Evolutionary conservation across 2,888 invertebrate genomes (phyloP).

Genomic region (Stenoptilia bipunctidactyla): DNA sequence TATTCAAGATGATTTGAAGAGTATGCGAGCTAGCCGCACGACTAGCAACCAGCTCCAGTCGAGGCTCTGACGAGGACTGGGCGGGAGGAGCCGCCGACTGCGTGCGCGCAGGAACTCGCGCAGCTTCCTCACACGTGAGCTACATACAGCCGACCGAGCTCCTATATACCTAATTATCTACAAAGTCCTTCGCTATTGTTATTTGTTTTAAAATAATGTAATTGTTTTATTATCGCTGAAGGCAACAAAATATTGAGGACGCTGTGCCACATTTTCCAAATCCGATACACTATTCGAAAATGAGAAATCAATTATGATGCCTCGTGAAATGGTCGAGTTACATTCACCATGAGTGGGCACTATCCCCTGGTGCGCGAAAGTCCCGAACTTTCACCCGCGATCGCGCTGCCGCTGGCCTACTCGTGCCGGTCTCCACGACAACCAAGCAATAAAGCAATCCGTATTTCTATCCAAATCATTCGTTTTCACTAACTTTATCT

Average conservation of each 20-base stretch:
- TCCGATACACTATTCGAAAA: no score
- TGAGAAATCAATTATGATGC: no score
- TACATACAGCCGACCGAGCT: conserved; percentile 1
- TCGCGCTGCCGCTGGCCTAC: background rate
- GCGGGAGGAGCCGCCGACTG: conserved; percentile 1
- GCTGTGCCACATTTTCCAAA: no score
- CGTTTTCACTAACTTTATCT: no score
- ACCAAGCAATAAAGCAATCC: no score
- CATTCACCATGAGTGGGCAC: background rate
- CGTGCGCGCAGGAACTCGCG: conserved; percentile 2
- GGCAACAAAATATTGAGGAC: background rate
- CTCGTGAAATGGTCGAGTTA: no score
- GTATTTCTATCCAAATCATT: no score
- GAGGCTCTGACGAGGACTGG: conserved; percentile 1
- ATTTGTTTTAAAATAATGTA: no score
- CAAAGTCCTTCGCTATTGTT: conserved; percentile 2
- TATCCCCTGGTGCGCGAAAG: conserved; percentile 2
- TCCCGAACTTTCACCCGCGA: conserved; percentile 5
- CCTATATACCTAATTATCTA: conserved; percentile 2
- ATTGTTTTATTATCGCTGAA: no score
- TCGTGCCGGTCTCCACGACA: background rate
- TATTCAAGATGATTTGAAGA: no score
- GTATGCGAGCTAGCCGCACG: no score
- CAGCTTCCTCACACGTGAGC: conserved; percentile 9
- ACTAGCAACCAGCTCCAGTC: background rate